phyloP scores from a whole-genome alignment of 2,797 vertebrate genomes.

The Leucoraja ocellata region DNA sequence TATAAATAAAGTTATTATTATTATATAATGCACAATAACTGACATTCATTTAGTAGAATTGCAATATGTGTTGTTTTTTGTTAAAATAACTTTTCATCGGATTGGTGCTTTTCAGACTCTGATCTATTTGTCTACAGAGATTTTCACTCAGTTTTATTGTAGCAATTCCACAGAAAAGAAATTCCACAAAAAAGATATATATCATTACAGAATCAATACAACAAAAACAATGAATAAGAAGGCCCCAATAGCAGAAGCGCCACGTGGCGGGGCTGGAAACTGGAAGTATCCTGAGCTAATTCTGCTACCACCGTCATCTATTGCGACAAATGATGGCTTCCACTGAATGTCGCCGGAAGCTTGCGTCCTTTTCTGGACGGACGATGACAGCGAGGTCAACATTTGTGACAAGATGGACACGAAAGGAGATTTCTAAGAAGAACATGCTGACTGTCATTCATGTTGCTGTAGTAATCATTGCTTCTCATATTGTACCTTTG shows the following conservation, averaged over 20 bases:
- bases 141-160: background rate
- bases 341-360: too few relatives aligned
- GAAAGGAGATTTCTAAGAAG: too few relatives aligned
- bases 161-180: background rate
- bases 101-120: background rate
- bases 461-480: background rate
- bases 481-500: background rate
- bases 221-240: background rate
- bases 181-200: constrained; percentile 4
- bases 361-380: too few relatives aligned
- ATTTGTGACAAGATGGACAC: too few relatives aligned
- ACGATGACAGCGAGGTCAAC: too few relatives aligned
- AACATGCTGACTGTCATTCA: constrained; percentile 9
- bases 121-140: background rate
- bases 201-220: background rate
- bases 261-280: too few relatives aligned
- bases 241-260: too few relatives aligned
- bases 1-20: too few relatives aligned
- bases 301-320: too few relatives aligned
- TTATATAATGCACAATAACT: background rate
- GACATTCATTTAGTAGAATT: background rate
- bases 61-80: background rate
- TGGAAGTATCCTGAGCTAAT: too few relatives aligned
- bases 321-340: too few relatives aligned
- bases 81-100: background rate